These are phyloP conservation scores for Eleutherodactylus coqui DNA, from an alignment of 2,797 vertebrate genomes.

Conservation along the genomic window DNA sequence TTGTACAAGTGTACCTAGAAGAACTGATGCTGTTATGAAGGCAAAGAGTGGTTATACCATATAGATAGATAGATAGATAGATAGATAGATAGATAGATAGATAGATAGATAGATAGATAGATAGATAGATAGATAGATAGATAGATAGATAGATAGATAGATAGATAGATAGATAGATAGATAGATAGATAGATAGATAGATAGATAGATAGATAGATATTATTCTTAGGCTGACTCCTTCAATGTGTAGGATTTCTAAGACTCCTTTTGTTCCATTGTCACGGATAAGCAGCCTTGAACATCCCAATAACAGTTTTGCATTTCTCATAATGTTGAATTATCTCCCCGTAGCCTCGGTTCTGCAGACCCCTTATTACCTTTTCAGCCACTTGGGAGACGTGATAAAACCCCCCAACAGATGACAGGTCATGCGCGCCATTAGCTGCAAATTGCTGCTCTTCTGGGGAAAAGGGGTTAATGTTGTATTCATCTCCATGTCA, in stretches of 20 bases:
- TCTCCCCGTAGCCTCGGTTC: conserved; percentile 1
- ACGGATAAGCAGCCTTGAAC: background rate
- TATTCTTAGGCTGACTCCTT: background rate
- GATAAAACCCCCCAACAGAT: conserved; percentile 45
- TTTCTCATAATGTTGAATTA: conserved; percentile 54
- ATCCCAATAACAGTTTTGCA: conserved; percentile 17
- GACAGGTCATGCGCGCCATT: conserved; percentile 50
- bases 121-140: no score
- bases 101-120: no score
- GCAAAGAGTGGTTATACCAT: no score
- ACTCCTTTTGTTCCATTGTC: conserved; percentile 14
- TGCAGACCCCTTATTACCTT: conserved; percentile 44
- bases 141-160: no score
- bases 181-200: no score
- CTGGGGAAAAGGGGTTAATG: conserved; percentile 64
- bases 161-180: no score
- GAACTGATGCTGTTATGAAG: no score
- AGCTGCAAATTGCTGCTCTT: conserved; percentile 59
- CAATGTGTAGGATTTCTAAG: no score
- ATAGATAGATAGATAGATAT: no score
- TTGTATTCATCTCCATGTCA: conserved; percentile 72
- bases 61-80: no score
- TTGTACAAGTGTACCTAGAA: no score
- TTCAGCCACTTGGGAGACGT: conserved; percentile 34
- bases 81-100: no score